Percentiles rank a stretch among this genome's conserved stretches.
These are phyloP conservation scores for Dicyrtoma fusca DNA, from an alignment of 2,888 invertebrate genomes.

Conservation along the genomic window DNA sequence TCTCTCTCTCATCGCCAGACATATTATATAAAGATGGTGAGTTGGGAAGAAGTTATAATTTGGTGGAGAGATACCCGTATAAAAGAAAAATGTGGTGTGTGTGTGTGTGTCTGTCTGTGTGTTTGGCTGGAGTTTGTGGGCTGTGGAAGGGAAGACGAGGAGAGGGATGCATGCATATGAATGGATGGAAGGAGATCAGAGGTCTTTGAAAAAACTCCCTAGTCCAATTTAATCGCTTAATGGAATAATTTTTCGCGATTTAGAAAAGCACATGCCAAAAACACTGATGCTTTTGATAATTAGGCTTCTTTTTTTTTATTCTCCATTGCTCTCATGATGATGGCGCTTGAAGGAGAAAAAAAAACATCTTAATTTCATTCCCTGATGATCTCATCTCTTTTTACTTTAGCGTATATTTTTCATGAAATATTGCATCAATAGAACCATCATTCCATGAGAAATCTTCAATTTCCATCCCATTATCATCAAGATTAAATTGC, in stretches of 20 bases:
- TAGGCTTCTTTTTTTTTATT: constrained; percentile 52
- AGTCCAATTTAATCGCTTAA: constrained; percentile 56
- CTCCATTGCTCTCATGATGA: constrained; percentile 23
- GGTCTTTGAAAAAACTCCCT: constrained; percentile 46
- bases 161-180: constrained; percentile 30
- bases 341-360: constrained; percentile 33
- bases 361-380: constrained; percentile 51
- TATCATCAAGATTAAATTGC: constrained; percentile 49
- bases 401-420: constrained; percentile 26
- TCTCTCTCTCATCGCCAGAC: constrained; percentile 3
- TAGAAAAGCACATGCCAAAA: constrained; percentile 57
- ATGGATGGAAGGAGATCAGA: constrained; percentile 41
- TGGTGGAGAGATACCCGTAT: too few relatives aligned
- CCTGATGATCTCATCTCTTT: constrained; percentile 44
- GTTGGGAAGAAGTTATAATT: too few relatives aligned
- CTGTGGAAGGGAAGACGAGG: constrained; percentile 1
- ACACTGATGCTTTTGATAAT: constrained; percentile 57
- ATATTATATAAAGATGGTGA: too few relatives aligned
- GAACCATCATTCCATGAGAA: constrained; percentile 44
- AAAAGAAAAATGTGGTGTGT: too few relatives aligned
- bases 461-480: constrained; percentile 49
- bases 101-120: too few relatives aligned
- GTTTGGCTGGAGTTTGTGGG: too few relatives aligned
- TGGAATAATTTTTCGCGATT: constrained; percentile 57
- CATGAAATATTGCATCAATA: constrained; percentile 45